Evolutionary conservation across 2,888 invertebrate genomes (phyloP), one percentile per base, ranked within the genome.

Genomic region (Cloeon dipterum): DNA sequence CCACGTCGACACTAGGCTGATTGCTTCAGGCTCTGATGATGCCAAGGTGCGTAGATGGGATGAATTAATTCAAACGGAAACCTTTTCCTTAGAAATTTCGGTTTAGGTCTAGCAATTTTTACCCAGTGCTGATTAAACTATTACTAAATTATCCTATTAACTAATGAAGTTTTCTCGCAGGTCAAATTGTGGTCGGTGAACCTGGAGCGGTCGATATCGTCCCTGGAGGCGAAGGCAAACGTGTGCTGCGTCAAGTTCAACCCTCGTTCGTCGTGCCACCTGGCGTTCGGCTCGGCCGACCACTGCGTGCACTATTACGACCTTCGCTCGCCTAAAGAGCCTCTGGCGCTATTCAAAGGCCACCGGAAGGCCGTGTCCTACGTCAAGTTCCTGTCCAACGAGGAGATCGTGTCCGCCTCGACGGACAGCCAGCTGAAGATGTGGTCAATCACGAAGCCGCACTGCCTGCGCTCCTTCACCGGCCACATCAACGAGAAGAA

Each of bases 251-350:
- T 93, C 13, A 78, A 89, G 53, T 85, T 85, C 55, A 82, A 79
- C 55, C 83, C 83, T 1, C 62, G 68, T 42, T 82, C 78, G 43
- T 74, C 83, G 1, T 81, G 77, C 53, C 82, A 89, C 53, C 63
- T 93, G 41, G 88, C 89, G 2, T 91, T 89, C 59, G 91, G 91
- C 11, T 86, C 86, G n/a, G 91, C 93, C 18, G 91, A 93, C 61
- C 91, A 91, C 57, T 86, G 85, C 61, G 88, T 93, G 37, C 88
- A 93, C 57, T 89, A 91, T 54, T 93, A 89, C 57, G 93, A 93
- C 61, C 63, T 93, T 44, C 64, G 91, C 25, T 74, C 83, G 45
- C 74, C 81, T 50, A 70, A 77, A 40, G 72, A 76, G 43, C 75
- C 89, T 1, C 62, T 89, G 14, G 70, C 73, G 39, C 67, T 88